Percentiles rank a stretch among this genome's conserved stretches.
Evolutionary conservation across 1,140 invertebrate species (phyloP).

Genomic region (Adelges cooleyi): DNA sequence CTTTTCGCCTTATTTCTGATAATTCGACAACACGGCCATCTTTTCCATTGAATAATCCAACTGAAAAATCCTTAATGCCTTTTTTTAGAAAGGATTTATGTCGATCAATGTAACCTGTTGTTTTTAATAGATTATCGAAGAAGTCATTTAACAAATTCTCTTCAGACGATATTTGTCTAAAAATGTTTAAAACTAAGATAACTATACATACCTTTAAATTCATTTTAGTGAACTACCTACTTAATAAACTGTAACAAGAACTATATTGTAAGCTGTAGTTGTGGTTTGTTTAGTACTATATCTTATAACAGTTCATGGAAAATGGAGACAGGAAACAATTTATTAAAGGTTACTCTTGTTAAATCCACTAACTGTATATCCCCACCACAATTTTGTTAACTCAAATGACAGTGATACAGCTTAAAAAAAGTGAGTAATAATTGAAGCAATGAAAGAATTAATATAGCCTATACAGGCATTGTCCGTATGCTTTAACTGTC

Average conservation of each 20-base stretch:
- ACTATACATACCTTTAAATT: neutral
- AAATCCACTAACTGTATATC: neutral
- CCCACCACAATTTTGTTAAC: neutral
- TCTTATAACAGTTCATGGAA: neutral
- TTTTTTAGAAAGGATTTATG: neutral
- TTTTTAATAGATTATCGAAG: neutral
- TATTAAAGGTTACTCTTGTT: slow-evolving; percentile 1
- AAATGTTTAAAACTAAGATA: neutral
- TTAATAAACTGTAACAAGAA: too few species aligned
- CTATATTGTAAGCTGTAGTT: too few species aligned
- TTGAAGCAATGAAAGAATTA: too few species aligned
- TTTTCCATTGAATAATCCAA: slow-evolving; percentile 11
- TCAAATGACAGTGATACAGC: too few species aligned
- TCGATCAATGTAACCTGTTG: neutral
- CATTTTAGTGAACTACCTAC: neutral
- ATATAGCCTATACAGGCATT: too few species aligned
- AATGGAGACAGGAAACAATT: neutral
- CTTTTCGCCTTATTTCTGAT: slow-evolving; percentile 11
- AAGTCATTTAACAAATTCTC: neutral
- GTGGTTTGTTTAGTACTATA: neutral
- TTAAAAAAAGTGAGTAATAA: too few species aligned
- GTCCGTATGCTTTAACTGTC: too few species aligned
- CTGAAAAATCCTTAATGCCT: slow-evolving; percentile 14
- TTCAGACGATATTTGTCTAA: neutral
- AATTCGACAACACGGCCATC: slow-evolving; percentile 8